Base-by-base conservation (phyloP, 2,113 vertebrate genomes). In the Bos javanicus region DNA sequence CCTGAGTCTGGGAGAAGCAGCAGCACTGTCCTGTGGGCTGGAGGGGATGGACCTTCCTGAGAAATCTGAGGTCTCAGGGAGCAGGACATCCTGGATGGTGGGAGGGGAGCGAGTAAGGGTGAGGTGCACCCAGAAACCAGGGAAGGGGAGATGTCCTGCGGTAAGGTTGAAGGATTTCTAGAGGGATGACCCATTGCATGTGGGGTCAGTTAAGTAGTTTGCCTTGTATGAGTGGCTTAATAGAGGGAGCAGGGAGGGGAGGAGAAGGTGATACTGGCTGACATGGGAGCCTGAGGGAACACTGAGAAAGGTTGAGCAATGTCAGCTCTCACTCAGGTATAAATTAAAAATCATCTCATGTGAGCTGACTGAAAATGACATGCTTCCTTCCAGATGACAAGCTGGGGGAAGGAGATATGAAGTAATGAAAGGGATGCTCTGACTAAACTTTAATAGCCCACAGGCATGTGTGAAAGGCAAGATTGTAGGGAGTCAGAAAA, bases 271-370 rank as follows among this genome's bases (percentile, higher is more conserved):
- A 48, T 50, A 28, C 2, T 62, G 74, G 91, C 54, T 87, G 87
- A n/a, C n/a, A 1, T 0, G 23, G 9, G 36, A 64, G 91, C 82
- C 71, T 8, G 36, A 52, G 43, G 82, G 88, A 78, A 46, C 81
- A 28, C 76, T 7, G 16, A 17, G 60, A 26, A 74, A 80, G 43
- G 64, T 25, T 54, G 56, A 88, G 60, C 57, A 52, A 43, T 33
- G 17, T 62, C 83, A 21, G 43, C 23, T 39, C 12, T 94, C 88
- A 60, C 91, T 78, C 76, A 54, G 91, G 95, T 67, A 57, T 83
- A 91, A 92, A 96, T 92, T 52, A 91, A 71, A 87, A 88, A 19
- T 33, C 48, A 50, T 64, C 84, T 52, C 26, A n/a, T 80, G 62
- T 13, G 54, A 50, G 87, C 50, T 7, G 48, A 48, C 60, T 78